Percentiles rank a stretch among this genome's conserved stretches.
These are phyloP conservation scores for Eulithis testata DNA, from an alignment of 2,888 invertebrate species.

Conservation along the genomic window DNA sequence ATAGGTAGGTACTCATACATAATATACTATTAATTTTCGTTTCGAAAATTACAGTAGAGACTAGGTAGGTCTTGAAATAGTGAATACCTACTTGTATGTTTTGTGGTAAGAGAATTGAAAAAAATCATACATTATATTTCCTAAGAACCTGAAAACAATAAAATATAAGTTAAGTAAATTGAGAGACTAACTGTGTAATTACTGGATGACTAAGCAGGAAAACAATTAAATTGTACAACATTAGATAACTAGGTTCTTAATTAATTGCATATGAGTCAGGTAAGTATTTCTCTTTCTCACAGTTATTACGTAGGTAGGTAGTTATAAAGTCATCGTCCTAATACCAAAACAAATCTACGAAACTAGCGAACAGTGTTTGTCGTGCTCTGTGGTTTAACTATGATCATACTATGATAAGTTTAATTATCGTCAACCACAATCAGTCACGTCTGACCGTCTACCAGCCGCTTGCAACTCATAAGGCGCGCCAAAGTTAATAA, in stretches of 20 bases:
- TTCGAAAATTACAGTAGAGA: too few relatives aligned
- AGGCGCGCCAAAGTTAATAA: constrained; percentile 71
- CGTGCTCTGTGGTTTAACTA: background rate
- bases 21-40: too few relatives aligned
- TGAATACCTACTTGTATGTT: too few relatives aligned
- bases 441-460: constrained; percentile 43
- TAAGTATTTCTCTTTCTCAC: background rate
- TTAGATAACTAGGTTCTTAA: background rate
- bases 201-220: background rate
- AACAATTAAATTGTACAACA: background rate
- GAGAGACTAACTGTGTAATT: background rate
- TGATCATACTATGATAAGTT: background rate
- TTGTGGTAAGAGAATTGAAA: too few relatives aligned
- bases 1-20: too few relatives aligned
- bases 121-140: too few relatives aligned
- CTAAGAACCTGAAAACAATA: too few relatives aligned
- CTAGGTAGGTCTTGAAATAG: too few relatives aligned
- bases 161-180: too few relatives aligned
- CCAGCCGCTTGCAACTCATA: constrained; percentile 34
- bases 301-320: too few relatives aligned
- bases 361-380: constrained; percentile 14
- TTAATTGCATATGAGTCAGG: constrained; percentile 3
- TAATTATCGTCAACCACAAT: constrained; percentile 38
- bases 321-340: constrained; percentile 11
- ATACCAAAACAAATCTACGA: constrained; percentile 17